Evolutionary conservation across 2,888 invertebrate genomes (phyloP), one percentile per base, ranked within the genome.

Genomic region (Sesia bembeciformis): DNA sequence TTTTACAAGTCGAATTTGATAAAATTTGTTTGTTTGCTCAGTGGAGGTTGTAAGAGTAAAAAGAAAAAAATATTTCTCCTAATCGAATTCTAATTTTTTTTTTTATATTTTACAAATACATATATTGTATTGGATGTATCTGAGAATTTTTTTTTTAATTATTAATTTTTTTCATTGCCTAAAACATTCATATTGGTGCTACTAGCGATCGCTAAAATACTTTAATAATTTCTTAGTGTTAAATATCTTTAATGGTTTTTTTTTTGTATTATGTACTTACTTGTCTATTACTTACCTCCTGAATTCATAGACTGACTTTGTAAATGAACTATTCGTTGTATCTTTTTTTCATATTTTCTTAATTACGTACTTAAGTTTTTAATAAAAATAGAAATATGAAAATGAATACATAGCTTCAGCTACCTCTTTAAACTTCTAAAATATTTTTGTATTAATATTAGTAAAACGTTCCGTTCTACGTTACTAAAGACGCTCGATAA

Each of bases 391-490:
- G 68, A 68, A 63, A 65, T 68, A 68, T 68, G 63, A 67, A 61
- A 68, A 68, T 68, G 63, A 67, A 61, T 68, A 74, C 70, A 66
- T 65, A 61, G 78, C 78, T 79, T 78, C 77, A 82, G 80, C 86
- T 86, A 87, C 87, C 85, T 86, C 87, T 85, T 72, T 68, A 54
- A 74, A 79, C 74, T 71, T 83, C 76, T 81, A 78, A 83, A 82
- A 75, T 87, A 85, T 85, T 84, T 85, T 84, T 86, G 70, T 87
- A 84, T 71, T 69, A 40, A 49, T 52, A 40, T 52, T 39, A 39
- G 6, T 56, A 51, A 51, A 40, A 64, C 57, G 62, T 66, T 68
- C 63, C 61, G 40, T 56, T 59, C 67, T 66, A 69, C 62, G 72
- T 76, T 70, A 78, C 74, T 73, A 54, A 64, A 71, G 68, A 63